A percentile compares a stretch with the other conserved stretches of the same genome.
These are phyloP conservation scores for Macrotrachela quadricornifera DNA, from an alignment of 1,140 invertebrate genomes.

Conservation along the genomic window DNA sequence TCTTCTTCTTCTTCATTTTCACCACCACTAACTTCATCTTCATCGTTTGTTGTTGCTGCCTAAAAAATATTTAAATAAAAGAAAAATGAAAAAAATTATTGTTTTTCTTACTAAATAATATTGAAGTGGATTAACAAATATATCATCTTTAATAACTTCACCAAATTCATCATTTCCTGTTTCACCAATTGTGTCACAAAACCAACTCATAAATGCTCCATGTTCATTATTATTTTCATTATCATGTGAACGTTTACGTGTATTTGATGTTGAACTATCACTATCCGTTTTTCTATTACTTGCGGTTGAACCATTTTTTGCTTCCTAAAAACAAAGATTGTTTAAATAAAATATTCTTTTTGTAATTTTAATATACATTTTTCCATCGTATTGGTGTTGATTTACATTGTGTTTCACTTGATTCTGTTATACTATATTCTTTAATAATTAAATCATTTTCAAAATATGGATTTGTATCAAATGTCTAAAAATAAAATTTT, in stretches of 20 bases:
- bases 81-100: too few species aligned
- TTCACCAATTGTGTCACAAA: constrained; percentile 23
- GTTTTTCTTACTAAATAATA: constrained; percentile 44
- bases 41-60: too few species aligned
- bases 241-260: too few species aligned
- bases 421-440: constrained; percentile 46
- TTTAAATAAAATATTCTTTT: neutral
- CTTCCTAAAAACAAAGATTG: neutral
- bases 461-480: constrained; percentile 59
- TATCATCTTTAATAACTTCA: constrained; percentile 51
- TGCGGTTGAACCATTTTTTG: constrained; percentile 16
- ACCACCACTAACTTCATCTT: too few species aligned
- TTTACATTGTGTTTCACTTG: constrained; percentile 27
- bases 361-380: constrained; percentile 17
- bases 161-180: constrained; percentile 29
- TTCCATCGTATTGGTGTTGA: constrained; percentile 30
- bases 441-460: constrained; percentile 55
- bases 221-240: too few species aligned
- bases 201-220: constrained; percentile 27
- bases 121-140: constrained; percentile 73
- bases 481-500: constrained; percentile 16
- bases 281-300: neutral
- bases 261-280: constrained; percentile 7
- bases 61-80: too few species aligned
- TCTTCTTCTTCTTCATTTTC: too few species aligned